Evolutionary conservation across 2,797 vertebrate genomes (phyloP).

Genomic region (Alectoris magna): DNA sequence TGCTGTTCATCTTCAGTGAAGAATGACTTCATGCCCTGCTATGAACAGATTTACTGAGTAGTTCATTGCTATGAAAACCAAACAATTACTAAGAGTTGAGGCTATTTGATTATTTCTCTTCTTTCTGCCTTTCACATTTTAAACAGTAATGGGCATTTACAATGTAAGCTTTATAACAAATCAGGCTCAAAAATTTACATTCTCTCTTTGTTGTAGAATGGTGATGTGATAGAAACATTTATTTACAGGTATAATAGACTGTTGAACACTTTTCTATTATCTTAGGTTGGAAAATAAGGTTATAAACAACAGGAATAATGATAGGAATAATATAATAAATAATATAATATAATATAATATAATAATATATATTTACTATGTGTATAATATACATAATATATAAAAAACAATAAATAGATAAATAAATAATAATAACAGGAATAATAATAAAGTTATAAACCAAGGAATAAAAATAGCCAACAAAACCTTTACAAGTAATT

Average conservation of each 20-base stretch:
- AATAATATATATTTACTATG: too few relatives aligned
- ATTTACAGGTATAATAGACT: neutral
- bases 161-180: neutral
- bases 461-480: neutral
- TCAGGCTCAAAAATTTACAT: neutral
- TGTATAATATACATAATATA: too few relatives aligned
- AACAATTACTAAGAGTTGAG: neutral
- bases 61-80: neutral
- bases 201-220: neutral
- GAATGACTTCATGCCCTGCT: neutral
- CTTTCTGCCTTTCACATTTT: neutral
- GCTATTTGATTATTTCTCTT: neutral
- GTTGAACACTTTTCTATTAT: neutral
- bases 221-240: neutral
- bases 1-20: neutral
- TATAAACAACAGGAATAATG: neutral
- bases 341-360: too few relatives aligned
- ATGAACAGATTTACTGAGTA: neutral
- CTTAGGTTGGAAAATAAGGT: neutral
- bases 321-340: too few relatives aligned
- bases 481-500: neutral
- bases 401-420: too few relatives aligned
- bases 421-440: too few relatives aligned
- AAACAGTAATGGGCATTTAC: neutral
- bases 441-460: neutral